phyloP scores from a whole-genome alignment of 2,888 invertebrate species.

The Scaeva pyrastri region DNA sequence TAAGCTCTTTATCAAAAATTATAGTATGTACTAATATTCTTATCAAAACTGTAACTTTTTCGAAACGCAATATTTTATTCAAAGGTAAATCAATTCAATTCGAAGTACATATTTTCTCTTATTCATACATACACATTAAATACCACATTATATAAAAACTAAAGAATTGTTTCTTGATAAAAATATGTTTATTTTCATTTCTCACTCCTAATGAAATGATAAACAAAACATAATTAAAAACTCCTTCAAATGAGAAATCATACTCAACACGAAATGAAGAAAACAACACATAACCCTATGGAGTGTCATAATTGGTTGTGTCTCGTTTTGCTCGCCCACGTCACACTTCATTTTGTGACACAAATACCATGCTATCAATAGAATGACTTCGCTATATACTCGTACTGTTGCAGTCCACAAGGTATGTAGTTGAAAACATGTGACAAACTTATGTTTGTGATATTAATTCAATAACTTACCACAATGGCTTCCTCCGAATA shows the following conservation, averaged over 20 bases:
- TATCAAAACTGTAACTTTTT: too few species aligned
- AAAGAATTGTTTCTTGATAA: neutral
- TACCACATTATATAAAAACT: too few species aligned
- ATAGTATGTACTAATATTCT: too few species aligned
- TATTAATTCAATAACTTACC: slow-evolving; percentile 81
- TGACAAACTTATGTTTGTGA: neutral
- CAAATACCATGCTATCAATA: neutral
- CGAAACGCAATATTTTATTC: too few species aligned
- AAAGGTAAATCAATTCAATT: too few species aligned
- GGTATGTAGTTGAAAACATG: neutral
- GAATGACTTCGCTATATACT: neutral
- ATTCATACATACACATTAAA: too few species aligned
- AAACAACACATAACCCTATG: neutral
- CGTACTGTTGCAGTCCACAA: too few species aligned
- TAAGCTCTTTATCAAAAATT: too few species aligned
- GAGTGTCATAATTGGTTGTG: neutral
- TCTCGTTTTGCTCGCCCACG: neutral
- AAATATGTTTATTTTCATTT: neutral
- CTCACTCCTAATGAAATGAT: neutral
- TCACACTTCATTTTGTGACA: slow-evolving; percentile 6
- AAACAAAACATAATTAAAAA: neutral
- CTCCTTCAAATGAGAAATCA: neutral
- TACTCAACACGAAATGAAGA: neutral
- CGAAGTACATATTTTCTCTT: too few species aligned
- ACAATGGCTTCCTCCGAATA: slow-evolving; percentile 85